Base-by-base conservation (phyloP, 2,113 vertebrate genomes). In the Hypomesus transpacificus region DNA sequence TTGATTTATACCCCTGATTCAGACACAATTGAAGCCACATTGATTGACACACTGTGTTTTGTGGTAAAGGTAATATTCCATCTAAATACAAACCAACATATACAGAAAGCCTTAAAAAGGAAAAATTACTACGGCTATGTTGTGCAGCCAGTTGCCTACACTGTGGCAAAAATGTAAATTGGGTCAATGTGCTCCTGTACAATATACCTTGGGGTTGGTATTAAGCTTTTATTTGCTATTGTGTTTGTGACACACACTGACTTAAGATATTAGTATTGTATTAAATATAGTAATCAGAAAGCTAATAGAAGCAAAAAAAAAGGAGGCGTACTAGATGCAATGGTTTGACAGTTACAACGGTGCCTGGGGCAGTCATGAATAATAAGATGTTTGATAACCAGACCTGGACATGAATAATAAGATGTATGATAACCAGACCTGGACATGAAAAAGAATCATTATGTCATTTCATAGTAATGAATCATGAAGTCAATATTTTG, bases 311-410 rank as follows among this genome's bases (percentile, higher is more conserved):
- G 81, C 84, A 73, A 76, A 26, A 26, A 79, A 79, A 79, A 83
- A 85, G 77, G 75, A 88, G 88, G 86, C 79, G 84, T 87, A 80
- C 82, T 74, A 78, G 69, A 73, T 75, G 77, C 77, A 76, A 62
- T 76, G 79, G 76, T 85, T 75, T 73, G 83, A 84, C 81, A 70
- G 81, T 76, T 84, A 79, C 85, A 85, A 76, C 22, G 75, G 60
- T 70, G 84, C 86, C 83, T 82, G 22, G 0, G 87, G 85, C 83
- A 63, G 75, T 82, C 71, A 61, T 80, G 86, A 80, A 89, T 88
- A 87, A 88, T n/a, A n/a, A n/a, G 76, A 73, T 79, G 63, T 60
- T 69, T 77, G 80, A 87, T 84, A 87, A 85, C 80, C 79, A 80
- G 85, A 79, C 76, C 51, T 74, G 52, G 56, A 73, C 69, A 80